These are phyloP conservation scores for Tragopan temminckii DNA, from an alignment of 2,797 vertebrate species.

Conservation along the genomic window DNA sequence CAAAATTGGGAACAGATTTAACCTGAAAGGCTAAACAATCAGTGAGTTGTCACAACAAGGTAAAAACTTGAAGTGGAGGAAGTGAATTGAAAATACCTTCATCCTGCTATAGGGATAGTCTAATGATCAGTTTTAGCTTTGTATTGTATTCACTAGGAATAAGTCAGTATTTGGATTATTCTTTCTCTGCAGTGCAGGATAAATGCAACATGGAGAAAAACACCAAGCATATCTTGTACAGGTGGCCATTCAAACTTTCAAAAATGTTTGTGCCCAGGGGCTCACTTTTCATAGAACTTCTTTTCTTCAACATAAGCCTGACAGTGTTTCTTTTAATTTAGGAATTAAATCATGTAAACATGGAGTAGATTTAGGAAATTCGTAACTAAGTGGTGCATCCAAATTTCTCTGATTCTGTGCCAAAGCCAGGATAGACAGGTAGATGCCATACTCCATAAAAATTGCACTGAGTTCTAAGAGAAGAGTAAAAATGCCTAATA, in stretches of 20 bases:
- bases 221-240: neutral
- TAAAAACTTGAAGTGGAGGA: neutral
- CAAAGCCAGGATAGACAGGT: neutral
- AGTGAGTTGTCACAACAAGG: neutral
- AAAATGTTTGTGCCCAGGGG: neutral
- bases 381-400: neutral
- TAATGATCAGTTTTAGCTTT: neutral
- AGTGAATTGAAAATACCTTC: neutral
- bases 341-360: neutral
- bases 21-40: neutral
- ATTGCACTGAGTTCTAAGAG: neutral
- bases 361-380: neutral
- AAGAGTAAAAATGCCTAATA: neutral
- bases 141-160: neutral
- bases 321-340: neutral
- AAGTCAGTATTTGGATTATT: neutral
- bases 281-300: neutral
- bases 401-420: neutral
- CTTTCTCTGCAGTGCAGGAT: neutral
- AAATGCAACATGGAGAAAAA: neutral
- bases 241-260: neutral
- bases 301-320: neutral
- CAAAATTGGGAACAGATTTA: constrained; percentile 5
- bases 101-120: neutral
- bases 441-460: neutral